Base-by-base conservation (phyloP, 2,888 invertebrate genomes). In the Zonitis immaculata region DNA sequence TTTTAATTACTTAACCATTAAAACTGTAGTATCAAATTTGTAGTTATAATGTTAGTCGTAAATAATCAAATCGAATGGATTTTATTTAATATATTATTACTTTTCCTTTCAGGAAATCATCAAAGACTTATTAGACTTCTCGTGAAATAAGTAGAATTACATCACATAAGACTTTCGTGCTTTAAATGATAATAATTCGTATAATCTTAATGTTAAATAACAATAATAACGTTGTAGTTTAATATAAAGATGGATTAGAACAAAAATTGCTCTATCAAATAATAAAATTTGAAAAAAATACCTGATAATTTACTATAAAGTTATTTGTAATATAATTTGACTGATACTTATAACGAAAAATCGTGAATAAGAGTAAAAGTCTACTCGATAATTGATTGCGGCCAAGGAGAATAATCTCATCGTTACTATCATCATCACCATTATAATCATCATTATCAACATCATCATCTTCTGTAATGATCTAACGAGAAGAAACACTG, bases 321-420 rank as follows among this genome's bases (percentile, higher is more conserved):
- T n/a, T n/a, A n/a, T 12, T 32, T 14, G 32, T 32, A 14, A 32
- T 14, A 14, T 32, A 14, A 32, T 32, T 32, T 32, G 32, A 32
- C 32, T 14, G 32, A 32, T 32, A 32, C 14, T 14, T 32, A 32
- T 32, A 32, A 60, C 56, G 57, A n/a, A 58, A 60, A 60, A 58
- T 51, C 59, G 58, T 58, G 57, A 58, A 60, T 58, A 52, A 56
- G 57, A 58, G 59, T 60, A 60, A 58, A 58, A 58, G 59, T 55
- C 52, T 50, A 47, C 25, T 32, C 30, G 48, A 42, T 51, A 54
- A 54, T 51, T 59, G 59, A 59, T 59, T 44, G 45, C 55, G 59
- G 59, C 58, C 59, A 59, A 59, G 59, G 59, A 42, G 48, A 57
- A 54, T 53, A n/a, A 58, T 51, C 20, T 28, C 25, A 32, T 28